A percentile compares a stretch with the other conserved stretches of the same genome.
phyloP scores from a whole-genome alignment of 2,113 vertebrate species.

The Lophura nycthemera region DNA sequence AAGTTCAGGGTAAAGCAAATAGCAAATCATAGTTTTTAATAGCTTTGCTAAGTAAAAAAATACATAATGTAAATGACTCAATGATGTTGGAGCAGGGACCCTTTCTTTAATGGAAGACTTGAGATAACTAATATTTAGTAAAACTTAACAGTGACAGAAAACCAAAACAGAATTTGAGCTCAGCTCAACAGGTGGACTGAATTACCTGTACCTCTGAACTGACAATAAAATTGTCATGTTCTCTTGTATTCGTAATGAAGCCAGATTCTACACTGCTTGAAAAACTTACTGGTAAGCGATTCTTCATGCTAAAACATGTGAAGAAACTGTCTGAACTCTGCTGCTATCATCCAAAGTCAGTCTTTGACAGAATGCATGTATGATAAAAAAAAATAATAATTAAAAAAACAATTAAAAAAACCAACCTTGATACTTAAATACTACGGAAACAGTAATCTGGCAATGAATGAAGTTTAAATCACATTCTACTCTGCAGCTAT shows the following conservation, averaged over 20 bases:
- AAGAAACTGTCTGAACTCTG: background rate
- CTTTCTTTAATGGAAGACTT: background rate
- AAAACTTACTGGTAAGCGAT: background rate
- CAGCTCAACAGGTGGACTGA: background rate
- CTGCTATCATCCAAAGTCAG: background rate
- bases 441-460: background rate
- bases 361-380: background rate
- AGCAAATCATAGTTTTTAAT: background rate
- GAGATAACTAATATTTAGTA: background rate
- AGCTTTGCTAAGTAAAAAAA: background rate
- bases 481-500: slow-evolving; percentile 9
- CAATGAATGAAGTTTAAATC: slow-evolving; percentile 32
- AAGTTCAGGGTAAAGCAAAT: background rate
- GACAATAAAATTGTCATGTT: background rate
- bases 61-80: background rate
- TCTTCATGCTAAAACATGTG: background rate
- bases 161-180: background rate
- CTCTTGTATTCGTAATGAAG: background rate
- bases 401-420: background rate
- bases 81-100: background rate
- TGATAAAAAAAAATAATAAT: background rate
- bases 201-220: background rate
- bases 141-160: background rate
- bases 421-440: background rate
- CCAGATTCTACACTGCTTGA: background rate